Evolutionary conservation across 2,888 invertebrate species (phyloP).

Genomic region (Acholoe squamosa): DNA sequence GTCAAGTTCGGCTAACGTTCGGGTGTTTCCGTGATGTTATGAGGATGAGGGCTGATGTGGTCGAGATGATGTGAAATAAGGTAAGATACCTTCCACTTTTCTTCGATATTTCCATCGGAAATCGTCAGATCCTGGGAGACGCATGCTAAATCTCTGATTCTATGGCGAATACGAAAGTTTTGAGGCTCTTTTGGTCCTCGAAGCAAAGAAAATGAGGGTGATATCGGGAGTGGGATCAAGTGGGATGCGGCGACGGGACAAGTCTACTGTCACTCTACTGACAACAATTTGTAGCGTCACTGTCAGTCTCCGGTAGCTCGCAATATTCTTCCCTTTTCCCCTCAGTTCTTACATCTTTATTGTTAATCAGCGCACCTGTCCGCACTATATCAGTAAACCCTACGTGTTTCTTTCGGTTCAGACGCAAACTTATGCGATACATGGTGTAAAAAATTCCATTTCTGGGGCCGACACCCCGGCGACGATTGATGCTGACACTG

Average conservation of each 20-base stretch:
- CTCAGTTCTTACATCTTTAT: not conserved
- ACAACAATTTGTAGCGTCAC: not conserved
- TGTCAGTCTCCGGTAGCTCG: not conserved
- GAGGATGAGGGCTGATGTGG: constrained; percentile 54
- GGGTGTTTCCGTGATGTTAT: constrained; percentile 54
- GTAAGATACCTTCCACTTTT: constrained; percentile 31
- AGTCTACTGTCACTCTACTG: not conserved
- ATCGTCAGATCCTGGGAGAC: no score
- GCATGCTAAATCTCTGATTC: no score
- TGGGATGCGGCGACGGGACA: not conserved
- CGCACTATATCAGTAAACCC: no score
- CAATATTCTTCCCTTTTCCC: not conserved
- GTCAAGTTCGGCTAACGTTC: not conserved
- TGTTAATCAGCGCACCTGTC: no score
- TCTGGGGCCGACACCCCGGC: no score
- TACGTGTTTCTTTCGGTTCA: no score
- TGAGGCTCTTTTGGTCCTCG: not conserved
- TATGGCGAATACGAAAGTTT: no score
- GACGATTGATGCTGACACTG: no score
- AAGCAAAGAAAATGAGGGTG: not conserved
- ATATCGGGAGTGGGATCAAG: no score
- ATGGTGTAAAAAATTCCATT: no score
- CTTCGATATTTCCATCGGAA: not conserved
- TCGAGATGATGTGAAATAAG: constrained; percentile 30
- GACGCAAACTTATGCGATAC: no score